These are phyloP conservation scores for Amblyopsis rosae DNA, from an alignment of 2,113 vertebrate genomes.

Conservation along the genomic window DNA sequence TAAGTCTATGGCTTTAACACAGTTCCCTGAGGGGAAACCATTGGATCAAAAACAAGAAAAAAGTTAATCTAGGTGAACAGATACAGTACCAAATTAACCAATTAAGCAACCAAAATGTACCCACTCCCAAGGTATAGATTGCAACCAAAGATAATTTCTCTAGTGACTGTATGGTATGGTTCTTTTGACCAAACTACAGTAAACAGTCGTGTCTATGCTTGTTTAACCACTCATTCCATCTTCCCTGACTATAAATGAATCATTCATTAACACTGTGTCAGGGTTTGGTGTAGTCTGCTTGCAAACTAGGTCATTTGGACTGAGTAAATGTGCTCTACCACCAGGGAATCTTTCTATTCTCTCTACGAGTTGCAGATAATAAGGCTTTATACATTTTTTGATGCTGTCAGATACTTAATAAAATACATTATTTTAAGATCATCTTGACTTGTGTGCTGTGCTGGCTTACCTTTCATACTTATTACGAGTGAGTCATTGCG, in stretches of 20 bases:
- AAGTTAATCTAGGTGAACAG: no score
- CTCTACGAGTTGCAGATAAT: neutral
- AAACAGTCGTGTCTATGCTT: conserved; percentile 52
- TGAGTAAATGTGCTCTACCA: conserved; percentile 47
- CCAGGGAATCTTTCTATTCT: neutral
- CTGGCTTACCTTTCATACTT: neutral
- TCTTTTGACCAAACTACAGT: conserved; percentile 30
- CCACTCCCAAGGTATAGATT: conserved; percentile 37
- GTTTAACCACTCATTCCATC: conserved; percentile 56
- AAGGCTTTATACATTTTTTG: neutral
- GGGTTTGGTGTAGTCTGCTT: conserved; percentile 61
- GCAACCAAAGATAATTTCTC: conserved; percentile 38
- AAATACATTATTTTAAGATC: neutral
- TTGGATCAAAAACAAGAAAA: no score
- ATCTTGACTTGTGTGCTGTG: neutral
- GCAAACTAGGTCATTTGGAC: conserved; percentile 76
- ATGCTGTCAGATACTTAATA: neutral
- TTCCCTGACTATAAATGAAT: conserved; percentile 72
- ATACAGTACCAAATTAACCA: no score
- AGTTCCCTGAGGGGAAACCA: no score
- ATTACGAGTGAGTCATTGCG: conserved; percentile 2
- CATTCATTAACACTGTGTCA: conserved; percentile 71
- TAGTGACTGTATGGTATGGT: conserved; percentile 31
- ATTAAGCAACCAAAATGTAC: neutral
- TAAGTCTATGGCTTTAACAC: no score